Evolutionary conservation across 2,888 invertebrate genomes (phyloP), one percentile per base, ranked within the genome.

Genomic region (Omphaloscelis lunosa): DNA sequence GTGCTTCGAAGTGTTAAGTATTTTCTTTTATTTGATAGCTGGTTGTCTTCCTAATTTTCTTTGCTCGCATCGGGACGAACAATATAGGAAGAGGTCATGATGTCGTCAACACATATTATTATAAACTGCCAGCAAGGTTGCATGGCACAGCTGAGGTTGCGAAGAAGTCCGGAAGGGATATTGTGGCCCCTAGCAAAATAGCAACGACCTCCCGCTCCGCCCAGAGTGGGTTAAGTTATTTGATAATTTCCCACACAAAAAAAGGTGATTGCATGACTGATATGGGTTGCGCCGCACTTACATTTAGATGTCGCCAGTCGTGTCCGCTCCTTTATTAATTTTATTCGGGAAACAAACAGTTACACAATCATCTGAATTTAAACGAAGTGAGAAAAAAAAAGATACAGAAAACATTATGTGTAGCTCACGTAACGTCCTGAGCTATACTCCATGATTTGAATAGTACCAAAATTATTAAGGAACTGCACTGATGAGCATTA

Each of bases 1-100:
- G 48, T 68, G 45, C n/a, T 71, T 56, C 34, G 4, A 56, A 9
- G 23, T 53, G 17, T 23, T 12, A 39, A 45, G 15, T 23, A 63
- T 56, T 59, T 23, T n/a, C 72, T n/a, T 51, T 51, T 56, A 39
- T 82, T 82, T 20, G 9, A 34, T n/a, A 17, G 63, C 20, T 20
- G n/a, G 23, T 20, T 45, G 27, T 53, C 48, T 56, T 41, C 27
- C 11, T 8, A 27, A 23, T 23, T 3, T 27, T 74, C 23, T 75
- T 8, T 8, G 17, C 12, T 8, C 12, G 17, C 12, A 51, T 75
- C 39, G 9, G 2, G 1, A 29, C 0, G 6, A 41, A 29, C 4
- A 73, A 6, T 56, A 9, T 56, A 9, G 29, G 12, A 17, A 41
- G 3, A 41, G 3, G 20, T 20, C 2, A 41, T 65, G 15, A 0